phyloP scores from a whole-genome alignment of 2,113 vertebrate species.

The Lepus americanus region DNA sequence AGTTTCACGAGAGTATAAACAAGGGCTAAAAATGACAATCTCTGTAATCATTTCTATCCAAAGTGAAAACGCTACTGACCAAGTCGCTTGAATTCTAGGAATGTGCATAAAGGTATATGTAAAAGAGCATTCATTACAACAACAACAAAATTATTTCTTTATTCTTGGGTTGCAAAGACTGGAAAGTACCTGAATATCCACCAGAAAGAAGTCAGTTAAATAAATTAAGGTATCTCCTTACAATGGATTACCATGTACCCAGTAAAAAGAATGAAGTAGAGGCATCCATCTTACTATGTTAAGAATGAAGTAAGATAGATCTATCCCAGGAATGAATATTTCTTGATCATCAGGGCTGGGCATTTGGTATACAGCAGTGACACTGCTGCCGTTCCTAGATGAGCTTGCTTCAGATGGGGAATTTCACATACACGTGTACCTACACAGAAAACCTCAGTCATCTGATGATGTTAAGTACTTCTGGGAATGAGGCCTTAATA shows the following conservation, averaged over 20 bases:
- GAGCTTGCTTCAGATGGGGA: background rate
- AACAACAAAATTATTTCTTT: background rate
- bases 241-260: background rate
- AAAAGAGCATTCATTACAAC: background rate
- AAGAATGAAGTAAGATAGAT: slow-evolving; percentile 11
- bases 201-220: background rate
- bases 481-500: background rate
- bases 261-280: slow-evolving; percentile 29
- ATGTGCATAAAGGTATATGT: background rate
- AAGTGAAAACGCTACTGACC: slow-evolving; percentile 44
- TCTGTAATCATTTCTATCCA: background rate
- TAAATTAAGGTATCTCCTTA: background rate
- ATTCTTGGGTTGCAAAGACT: background rate
- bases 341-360: background rate
- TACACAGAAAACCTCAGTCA: background rate
- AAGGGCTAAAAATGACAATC: too few relatives aligned
- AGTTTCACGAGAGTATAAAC: too few relatives aligned
- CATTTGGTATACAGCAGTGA: background rate
- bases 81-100: background rate
- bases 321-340: background rate
- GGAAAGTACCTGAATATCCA: background rate
- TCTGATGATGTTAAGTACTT: background rate
- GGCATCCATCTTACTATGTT: background rate
- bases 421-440: background rate
- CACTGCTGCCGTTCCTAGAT: background rate